Evolutionary conservation across 2,113 vertebrate species (phyloP).

Genomic region (Alouatta palliata): DNA sequence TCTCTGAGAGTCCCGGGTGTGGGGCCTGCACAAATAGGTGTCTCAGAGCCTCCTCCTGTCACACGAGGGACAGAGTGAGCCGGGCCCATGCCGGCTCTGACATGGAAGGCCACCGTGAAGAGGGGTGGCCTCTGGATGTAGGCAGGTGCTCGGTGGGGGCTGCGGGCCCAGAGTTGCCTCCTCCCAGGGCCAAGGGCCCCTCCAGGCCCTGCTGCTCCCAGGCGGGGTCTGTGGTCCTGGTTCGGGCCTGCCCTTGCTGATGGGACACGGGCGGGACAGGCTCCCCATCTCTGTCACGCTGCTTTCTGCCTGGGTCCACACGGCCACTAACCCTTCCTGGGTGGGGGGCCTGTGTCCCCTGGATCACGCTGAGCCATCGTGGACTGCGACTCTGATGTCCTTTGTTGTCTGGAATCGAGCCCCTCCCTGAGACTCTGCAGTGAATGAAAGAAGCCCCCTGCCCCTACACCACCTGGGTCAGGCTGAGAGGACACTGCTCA

Average conservation of each 20-base stretch:
- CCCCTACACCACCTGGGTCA: no score
- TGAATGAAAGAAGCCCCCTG: not conserved
- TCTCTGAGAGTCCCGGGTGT: not conserved
- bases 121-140: not conserved
- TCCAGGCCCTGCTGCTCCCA: not conserved
- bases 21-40: rapidly evolving
- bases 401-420: not conserved
- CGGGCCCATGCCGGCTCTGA: not conserved
- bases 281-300: not conserved
- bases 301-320: not conserved
- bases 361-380: not conserved
- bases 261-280: rapidly evolving
- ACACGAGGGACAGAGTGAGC: not conserved
- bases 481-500: not conserved
- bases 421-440: no score
- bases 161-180: not conserved
- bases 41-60: no score
- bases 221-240: not conserved
- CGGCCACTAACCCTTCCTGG: not conserved
- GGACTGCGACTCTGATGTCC: not conserved
- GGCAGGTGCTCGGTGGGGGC: not conserved
- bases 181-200: no score
- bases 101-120: no score
- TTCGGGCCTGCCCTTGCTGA: not conserved
- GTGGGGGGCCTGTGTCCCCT: not conserved